phyloP scores from a whole-genome alignment of 2,888 invertebrate genomes.

The Crossocerus cetratus region DNA sequence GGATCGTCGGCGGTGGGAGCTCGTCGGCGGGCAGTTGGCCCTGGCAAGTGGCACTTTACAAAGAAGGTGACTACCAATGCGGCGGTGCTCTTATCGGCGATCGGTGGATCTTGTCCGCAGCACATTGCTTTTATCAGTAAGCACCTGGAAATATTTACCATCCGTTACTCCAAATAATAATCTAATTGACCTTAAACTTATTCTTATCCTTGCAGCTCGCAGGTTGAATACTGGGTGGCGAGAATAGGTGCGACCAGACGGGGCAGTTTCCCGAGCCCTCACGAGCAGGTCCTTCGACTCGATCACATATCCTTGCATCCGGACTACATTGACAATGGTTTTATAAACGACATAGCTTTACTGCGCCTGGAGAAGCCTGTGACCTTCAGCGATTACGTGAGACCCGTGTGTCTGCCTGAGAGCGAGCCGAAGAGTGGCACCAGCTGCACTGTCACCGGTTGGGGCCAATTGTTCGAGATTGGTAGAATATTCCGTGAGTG shows the following conservation, averaged over 20 bases:
- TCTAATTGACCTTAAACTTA: background rate
- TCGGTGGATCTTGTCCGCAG: conserved; percentile 87
- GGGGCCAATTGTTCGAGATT: conserved; percentile 89
- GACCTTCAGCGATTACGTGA: conserved; percentile 81
- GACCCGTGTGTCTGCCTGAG: conserved; percentile 84
- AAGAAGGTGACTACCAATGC: conserved; percentile 91
- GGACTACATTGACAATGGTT: conserved; percentile 85
- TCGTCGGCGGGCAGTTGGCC: conserved; percentile 89
- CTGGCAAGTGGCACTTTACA: conserved; percentile 91
- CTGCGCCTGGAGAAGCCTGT: conserved; percentile 82
- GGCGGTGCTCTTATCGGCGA: conserved; percentile 86
- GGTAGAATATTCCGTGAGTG: conserved; percentile 88
- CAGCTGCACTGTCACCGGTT: conserved; percentile 87
- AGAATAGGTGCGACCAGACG: conserved; percentile 86
- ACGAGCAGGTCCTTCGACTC: conserved; percentile 84
- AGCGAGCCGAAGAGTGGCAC: conserved; percentile 81
- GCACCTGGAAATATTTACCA: conserved; percentile 60
- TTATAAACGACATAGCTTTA: conserved; percentile 88
- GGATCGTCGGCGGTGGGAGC: conserved; percentile 89
- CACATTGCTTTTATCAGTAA: conserved; percentile 90
- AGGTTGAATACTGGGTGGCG: conserved; percentile 88
- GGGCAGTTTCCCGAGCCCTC: conserved; percentile 86
- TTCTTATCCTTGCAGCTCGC: conserved; percentile 79
- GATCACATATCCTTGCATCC: conserved; percentile 85
- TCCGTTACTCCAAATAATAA: background rate